phyloP scores from a whole-genome alignment of 1,140 invertebrate genomes.

The Limonius californicus region DNA sequence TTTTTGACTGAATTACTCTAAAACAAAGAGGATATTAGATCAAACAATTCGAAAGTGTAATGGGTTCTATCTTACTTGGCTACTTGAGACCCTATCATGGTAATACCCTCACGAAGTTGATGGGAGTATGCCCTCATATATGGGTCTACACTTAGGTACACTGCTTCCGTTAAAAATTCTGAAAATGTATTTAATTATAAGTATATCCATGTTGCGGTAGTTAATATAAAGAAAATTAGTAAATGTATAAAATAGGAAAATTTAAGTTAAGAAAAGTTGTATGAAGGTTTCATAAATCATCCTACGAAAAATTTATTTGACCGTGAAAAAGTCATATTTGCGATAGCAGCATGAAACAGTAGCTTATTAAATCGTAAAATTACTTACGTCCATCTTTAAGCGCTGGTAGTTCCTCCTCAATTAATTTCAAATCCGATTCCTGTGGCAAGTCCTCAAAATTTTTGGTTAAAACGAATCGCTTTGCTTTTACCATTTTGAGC shows the following conservation, averaged over 20 bases:
- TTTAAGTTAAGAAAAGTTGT: too few species aligned
- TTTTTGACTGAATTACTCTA: not conserved
- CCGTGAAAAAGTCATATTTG: too few species aligned
- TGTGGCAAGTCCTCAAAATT: conserved; percentile 61
- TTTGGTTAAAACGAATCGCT: conserved; percentile 57
- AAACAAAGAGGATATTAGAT: not conserved
- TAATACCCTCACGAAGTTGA: conserved; percentile 49
- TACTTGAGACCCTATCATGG: conserved; percentile 60
- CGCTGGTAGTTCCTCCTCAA: conserved; percentile 58
- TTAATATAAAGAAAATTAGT: too few species aligned
- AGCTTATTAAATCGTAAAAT: too few species aligned
- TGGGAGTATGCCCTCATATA: conserved; percentile 59
- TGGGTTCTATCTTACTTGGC: conserved; percentile 48
- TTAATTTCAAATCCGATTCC: conserved; percentile 55
- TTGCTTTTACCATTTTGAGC: conserved; percentile 49
- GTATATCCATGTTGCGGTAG: too few species aligned
- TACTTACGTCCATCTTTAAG: conserved; percentile 59
- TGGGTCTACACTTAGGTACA: conserved; percentile 65
- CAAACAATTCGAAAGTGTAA: not conserved
- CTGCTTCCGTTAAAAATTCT: conserved; percentile 62
- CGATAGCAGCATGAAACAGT: too few species aligned
- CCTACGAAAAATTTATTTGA: too few species aligned
- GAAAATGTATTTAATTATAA: too few species aligned
- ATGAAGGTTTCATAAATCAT: too few species aligned
- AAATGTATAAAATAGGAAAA: too few species aligned